These are phyloP conservation scores for Temnothorax unifasciatus DNA, from an alignment of 2,888 invertebrate genomes.

Conservation along the genomic window DNA sequence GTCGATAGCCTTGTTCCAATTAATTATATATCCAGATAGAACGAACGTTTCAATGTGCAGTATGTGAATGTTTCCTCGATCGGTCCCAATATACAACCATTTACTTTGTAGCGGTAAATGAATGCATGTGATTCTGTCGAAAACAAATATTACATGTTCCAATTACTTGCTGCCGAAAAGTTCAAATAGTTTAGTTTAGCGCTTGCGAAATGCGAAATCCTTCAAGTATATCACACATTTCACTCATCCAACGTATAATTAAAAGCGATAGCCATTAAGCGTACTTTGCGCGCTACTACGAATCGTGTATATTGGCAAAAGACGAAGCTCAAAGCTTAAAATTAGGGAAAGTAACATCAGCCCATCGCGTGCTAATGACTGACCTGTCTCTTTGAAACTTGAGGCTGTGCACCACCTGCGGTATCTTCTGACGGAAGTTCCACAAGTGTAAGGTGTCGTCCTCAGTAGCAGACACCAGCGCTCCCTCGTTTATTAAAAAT, in stretches of 20 bases:
- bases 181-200: slow-evolving; percentile 5
- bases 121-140: slow-evolving; percentile 95
- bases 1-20: slow-evolving; percentile 99
- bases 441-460: slow-evolving; percentile 99
- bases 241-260: slow-evolving; percentile 12
- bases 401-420: slow-evolving; percentile 98
- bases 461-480: slow-evolving; percentile 97
- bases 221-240: slow-evolving; percentile 12
- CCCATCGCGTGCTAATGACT: slow-evolving; percentile 78
- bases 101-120: slow-evolving; percentile 98
- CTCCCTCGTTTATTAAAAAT: slow-evolving; percentile 99
- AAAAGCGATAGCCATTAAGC: neutral
- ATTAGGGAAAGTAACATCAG: neutral
- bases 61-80: slow-evolving; percentile 98
- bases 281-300: neutral
- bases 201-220: slow-evolving; percentile 19
- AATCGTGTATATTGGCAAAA: neutral
- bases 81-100: slow-evolving; percentile 99
- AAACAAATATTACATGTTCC: slow-evolving; percentile 55
- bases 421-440: slow-evolving; percentile 98
- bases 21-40: slow-evolving; percentile 99
- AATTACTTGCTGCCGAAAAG: slow-evolving; percentile 20
- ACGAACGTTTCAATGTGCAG: slow-evolving; percentile 98
- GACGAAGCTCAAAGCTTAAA: neutral
- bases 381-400: slow-evolving; percentile 99